These are phyloP conservation scores for Pao palembangensis DNA, from an alignment of 2,113 vertebrate species.

Conservation along the genomic window DNA sequence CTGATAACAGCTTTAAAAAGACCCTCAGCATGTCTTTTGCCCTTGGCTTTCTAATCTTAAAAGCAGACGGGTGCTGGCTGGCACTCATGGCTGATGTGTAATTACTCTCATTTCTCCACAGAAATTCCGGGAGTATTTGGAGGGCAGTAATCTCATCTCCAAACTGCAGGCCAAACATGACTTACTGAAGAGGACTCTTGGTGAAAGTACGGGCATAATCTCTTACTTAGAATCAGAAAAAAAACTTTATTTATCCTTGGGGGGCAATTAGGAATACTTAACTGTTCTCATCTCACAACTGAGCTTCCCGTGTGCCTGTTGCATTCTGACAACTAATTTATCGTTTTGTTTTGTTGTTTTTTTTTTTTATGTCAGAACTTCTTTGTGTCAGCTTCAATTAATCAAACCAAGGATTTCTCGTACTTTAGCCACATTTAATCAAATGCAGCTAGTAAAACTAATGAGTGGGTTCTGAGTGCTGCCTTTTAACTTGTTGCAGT, in stretches of 20 bases:
- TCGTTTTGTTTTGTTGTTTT: background rate
- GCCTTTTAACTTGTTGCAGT: background rate
- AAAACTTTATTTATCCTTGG: background rate
- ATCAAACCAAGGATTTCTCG: background rate
- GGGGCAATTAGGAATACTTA: no score
- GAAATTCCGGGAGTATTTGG: conserved; percentile 98
- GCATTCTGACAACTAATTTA: background rate
- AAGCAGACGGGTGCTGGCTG: conserved; percentile 19
- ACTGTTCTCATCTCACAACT: no score
- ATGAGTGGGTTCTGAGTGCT: background rate
- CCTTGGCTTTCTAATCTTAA: conserved; percentile 50
- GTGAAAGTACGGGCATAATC: conserved; percentile 80
- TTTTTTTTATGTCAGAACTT: background rate
- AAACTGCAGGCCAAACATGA: conserved; percentile 99
- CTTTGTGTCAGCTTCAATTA: background rate
- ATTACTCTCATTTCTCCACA: conserved; percentile 75
- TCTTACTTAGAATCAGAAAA: background rate
- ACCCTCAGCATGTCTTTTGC: conserved; percentile 27
- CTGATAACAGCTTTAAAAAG: conserved; percentile 52
- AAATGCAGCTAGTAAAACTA: background rate
- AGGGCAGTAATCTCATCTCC: conserved; percentile 97
- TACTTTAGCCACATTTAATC: background rate
- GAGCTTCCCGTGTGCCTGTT: background rate
- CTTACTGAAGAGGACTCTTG: conserved; percentile 90
- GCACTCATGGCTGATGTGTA: conserved; percentile 39